Evolutionary conservation across 2,113 vertebrate genomes (phyloP).

Genomic region (Fregata magnificens): DNA sequence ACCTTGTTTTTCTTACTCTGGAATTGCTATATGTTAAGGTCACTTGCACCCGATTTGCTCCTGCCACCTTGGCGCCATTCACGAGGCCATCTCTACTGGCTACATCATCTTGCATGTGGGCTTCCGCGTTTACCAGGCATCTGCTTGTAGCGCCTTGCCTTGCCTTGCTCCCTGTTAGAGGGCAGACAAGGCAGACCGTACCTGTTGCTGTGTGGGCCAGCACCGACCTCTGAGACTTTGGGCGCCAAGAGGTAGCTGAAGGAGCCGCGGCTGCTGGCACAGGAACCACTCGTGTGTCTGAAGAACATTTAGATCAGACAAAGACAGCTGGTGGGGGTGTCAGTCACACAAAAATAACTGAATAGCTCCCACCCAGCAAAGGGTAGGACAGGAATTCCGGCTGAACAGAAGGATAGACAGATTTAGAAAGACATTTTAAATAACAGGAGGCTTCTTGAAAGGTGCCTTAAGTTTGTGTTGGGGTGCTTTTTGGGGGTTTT

Average conservation of each 20-base stretch:
- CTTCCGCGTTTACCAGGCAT: no score
- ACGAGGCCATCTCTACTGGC: not conserved
- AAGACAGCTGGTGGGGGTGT: not conserved
- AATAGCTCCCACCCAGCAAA: not conserved
- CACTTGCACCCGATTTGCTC: accelerated
- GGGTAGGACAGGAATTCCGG: not conserved
- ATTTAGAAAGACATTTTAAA: not conserved
- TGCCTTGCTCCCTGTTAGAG: no score
- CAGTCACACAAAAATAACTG: conserved; percentile 31
- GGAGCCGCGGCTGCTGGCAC: not conserved
- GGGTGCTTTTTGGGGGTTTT: accelerated
- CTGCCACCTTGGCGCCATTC: not conserved
- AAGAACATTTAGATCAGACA: not conserved
- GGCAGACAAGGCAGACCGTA: not conserved
- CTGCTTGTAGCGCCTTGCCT: not conserved
- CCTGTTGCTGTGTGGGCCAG: not conserved
- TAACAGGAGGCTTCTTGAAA: not conserved
- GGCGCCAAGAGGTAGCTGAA: not conserved
- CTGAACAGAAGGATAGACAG: not conserved
- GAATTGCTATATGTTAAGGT: not conserved
- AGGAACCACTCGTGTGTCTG: not conserved
- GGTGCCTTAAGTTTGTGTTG: not conserved
- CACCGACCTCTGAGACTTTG: accelerated
- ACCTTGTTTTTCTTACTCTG: not conserved
- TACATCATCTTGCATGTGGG: no score